Evolutionary conservation across 2,888 invertebrate genomes (phyloP).

Genomic region (Drosophila prostipennis): DNA sequence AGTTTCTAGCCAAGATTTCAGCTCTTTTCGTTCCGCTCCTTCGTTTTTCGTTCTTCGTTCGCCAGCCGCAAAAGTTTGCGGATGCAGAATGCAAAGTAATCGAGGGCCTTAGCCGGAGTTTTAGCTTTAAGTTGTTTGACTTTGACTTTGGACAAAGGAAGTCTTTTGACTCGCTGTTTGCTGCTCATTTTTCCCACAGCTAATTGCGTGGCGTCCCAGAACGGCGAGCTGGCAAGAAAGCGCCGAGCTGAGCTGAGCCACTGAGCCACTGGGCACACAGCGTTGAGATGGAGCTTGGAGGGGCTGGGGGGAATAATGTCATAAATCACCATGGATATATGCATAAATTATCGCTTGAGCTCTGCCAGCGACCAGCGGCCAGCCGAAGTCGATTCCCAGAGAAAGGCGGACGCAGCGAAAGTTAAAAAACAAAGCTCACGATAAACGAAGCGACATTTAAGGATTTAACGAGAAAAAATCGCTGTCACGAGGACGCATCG

Average conservation of each 20-base stretch:
- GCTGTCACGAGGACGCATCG: constrained; percentile 67
- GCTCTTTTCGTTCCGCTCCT: constrained; percentile 22
- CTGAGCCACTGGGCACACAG: constrained; percentile 63
- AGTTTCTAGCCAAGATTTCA: constrained; percentile 54
- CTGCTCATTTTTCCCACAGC: constrained; percentile 68
- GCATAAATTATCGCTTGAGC: constrained; percentile 75
- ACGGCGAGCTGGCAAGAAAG: constrained; percentile 50
- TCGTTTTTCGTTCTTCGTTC: constrained; percentile 24
- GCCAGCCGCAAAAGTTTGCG: constrained; percentile 53
- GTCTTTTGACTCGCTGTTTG: constrained; percentile 35
- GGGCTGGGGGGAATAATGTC: constrained; percentile 44
- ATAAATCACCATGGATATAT: constrained; percentile 79
- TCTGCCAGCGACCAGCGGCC: constrained; percentile 45
- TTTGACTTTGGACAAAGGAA: constrained; percentile 58
- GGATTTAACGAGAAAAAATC: constrained; percentile 78
- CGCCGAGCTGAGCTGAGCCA: constrained; percentile 65
- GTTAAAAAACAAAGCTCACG: constrained; percentile 62
- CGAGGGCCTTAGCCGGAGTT: constrained; percentile 24
- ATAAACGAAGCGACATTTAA: constrained; percentile 71
- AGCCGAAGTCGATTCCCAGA: constrained; percentile 7
- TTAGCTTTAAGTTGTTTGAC: constrained; percentile 62
- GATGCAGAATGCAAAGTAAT: constrained; percentile 12
- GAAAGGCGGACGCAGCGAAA: constrained; percentile 25
- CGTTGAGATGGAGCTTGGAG: neutral
- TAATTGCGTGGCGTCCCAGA: constrained; percentile 68